A percentile compares a stretch with the other conserved stretches of the same genome.
Conservation (phyloP, 2,797 vertebrate genomes). For the Microhierax caerulescens region DNA sequence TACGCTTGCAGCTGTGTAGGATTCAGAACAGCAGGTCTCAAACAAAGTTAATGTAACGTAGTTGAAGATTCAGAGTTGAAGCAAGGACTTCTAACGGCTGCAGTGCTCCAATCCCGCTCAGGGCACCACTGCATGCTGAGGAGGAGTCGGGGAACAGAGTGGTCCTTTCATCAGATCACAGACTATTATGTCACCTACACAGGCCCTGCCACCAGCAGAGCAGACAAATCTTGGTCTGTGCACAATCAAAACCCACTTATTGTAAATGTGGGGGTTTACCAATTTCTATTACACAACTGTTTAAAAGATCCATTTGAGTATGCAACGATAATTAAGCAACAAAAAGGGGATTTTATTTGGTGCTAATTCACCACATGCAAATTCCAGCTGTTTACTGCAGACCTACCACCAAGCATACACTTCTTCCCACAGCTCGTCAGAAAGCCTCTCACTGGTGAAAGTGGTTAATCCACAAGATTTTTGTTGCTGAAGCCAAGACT, state of each 20-base stretch:
- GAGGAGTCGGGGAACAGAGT: not conserved
- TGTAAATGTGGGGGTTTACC: not conserved
- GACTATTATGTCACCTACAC: not conserved
- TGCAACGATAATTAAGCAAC: not conserved
- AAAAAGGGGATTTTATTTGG: slow-evolving; percentile 31
- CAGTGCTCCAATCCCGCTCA: not conserved
- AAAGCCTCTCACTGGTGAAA: slow-evolving; percentile 50
- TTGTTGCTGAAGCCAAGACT: slow-evolving; percentile 38
- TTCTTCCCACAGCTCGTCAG: slow-evolving; percentile 50
- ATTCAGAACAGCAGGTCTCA: not conserved
- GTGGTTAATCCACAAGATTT: slow-evolving; percentile 64
- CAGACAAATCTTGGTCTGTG: not conserved
- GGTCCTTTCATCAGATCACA: not conserved
- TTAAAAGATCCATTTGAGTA: not conserved
- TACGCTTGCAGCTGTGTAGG: not conserved
- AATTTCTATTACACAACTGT: not conserved
- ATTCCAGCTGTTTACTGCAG: slow-evolving; percentile 47
- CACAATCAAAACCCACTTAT: not conserved
- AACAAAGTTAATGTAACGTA: not conserved
- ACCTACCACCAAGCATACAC: slow-evolving; percentile 28
- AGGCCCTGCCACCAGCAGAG: not conserved
- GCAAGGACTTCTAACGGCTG: not conserved
- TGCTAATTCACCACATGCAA: slow-evolving; percentile 58
- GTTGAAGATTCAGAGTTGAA: not conserved
- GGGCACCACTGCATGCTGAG: not conserved